phyloP scores from a whole-genome alignment of 2,113 vertebrate genomes.

The Okapia johnstoni region DNA sequence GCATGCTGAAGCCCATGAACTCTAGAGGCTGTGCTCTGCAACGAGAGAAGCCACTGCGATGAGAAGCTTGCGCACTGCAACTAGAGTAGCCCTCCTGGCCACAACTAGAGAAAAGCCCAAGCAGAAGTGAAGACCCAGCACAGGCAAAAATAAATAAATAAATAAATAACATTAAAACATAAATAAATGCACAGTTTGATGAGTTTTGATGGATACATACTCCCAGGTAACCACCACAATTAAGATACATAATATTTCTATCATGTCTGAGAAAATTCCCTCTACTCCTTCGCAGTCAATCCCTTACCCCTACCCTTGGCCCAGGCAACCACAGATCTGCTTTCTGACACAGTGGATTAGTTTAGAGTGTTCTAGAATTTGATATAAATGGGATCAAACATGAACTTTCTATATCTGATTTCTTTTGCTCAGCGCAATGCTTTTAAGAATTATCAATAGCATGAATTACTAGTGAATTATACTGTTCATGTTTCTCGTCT shows the following conservation, averaged over 20 bases:
- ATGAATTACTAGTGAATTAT: background rate
- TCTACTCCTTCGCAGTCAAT: background rate
- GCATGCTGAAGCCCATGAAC: background rate
- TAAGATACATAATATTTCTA: background rate
- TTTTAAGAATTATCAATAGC: background rate
- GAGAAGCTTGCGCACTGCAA: background rate
- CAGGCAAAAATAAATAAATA: background rate
- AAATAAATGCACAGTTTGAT: background rate
- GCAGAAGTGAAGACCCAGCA: background rate
- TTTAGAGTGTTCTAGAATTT: background rate
- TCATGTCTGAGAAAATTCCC: background rate
- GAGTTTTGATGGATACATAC: background rate
- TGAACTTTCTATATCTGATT: background rate
- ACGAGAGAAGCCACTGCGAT: background rate
- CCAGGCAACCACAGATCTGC: background rate
- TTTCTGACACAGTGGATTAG: background rate
- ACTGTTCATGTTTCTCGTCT: background rate
- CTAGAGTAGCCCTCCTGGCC: background rate
- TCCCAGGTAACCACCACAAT: background rate
- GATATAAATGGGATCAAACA: background rate
- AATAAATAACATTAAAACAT: background rate
- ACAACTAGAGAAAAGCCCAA: background rate
- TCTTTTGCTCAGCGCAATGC: background rate
- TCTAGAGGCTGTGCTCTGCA: background rate
- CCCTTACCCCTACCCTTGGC: no score